Conservation (phyloP, 2,113 vertebrate species). For the Heptranchias perlo region DNA sequence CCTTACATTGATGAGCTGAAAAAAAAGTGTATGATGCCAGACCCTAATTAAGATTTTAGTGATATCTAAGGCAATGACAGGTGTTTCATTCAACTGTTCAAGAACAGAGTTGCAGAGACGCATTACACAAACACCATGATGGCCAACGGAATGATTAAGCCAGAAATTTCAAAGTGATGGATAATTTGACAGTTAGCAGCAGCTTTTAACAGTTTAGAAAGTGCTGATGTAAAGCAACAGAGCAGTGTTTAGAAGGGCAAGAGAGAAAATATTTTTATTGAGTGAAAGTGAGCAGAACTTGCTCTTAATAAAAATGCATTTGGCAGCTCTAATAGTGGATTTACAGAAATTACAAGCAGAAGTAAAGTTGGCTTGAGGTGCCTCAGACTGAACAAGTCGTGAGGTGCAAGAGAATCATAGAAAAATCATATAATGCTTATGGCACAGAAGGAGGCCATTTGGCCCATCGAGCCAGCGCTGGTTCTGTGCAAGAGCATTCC, state of each 20-base stretch:
- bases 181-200: neutral
- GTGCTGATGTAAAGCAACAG: neutral
- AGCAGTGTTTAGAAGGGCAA: neutral
- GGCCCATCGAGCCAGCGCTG: no score
- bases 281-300: neutral
- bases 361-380: neutral
- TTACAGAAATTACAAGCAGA: neutral
- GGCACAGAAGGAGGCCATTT: no score
- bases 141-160: neutral
- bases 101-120: neutral
- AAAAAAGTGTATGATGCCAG: neutral
- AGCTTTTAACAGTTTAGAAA: neutral
- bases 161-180: neutral
- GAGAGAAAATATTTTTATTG: neutral
- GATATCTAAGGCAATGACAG: neutral
- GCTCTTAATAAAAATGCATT: neutral
- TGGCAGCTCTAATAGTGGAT: neutral
- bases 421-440: no score
- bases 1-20: neutral
- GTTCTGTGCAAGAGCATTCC: no score
- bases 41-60: neutral
- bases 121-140: neutral
- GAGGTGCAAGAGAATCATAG: no score
- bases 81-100: neutral
- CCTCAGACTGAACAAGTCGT: neutral